These are phyloP conservation scores for Zosterops pallidus DNA, from an alignment of 2,113 vertebrate genomes.

Conservation along the genomic window DNA sequence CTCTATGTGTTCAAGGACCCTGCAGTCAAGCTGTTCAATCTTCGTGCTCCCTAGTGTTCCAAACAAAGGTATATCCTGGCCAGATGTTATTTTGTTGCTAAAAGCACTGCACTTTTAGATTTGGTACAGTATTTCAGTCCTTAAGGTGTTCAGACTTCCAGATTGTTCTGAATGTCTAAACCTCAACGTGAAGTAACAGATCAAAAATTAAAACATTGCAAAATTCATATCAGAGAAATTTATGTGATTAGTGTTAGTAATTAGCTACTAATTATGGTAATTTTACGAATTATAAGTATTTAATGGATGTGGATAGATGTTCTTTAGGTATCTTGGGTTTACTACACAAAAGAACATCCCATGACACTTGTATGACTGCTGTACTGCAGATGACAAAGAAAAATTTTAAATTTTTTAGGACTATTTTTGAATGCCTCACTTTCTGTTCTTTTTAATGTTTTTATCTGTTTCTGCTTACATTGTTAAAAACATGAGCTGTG, in stretches of 20 bases:
- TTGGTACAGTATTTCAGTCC: neutral
- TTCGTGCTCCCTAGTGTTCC: neutral
- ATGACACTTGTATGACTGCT: neutral
- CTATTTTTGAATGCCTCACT: neutral
- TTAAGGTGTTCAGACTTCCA: neutral
- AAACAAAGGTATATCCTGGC: neutral
- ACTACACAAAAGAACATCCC: neutral
- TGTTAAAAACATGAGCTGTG: neutral
- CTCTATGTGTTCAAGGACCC: neutral
- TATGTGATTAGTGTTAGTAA: neutral
- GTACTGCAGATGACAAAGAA: neutral
- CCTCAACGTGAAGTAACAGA: neutral
- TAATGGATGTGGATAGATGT: neutral
- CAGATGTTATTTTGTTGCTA: neutral
- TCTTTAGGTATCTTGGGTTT: neutral
- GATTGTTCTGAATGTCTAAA: neutral
- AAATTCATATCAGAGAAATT: neutral
- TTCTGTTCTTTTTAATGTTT: neutral
- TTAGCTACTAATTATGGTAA: neutral
- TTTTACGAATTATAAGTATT: neutral
- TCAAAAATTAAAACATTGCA: neutral
- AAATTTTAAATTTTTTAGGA: neutral
- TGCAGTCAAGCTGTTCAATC: neutral
- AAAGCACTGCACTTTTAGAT: neutral
- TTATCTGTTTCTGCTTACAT: rapidly evolving